A percentile compares a stretch with the other conserved stretches of the same genome.
Evolutionary conservation across 1,140 invertebrate species (phyloP).

Genomic region (Magallana ariakensis): DNA sequence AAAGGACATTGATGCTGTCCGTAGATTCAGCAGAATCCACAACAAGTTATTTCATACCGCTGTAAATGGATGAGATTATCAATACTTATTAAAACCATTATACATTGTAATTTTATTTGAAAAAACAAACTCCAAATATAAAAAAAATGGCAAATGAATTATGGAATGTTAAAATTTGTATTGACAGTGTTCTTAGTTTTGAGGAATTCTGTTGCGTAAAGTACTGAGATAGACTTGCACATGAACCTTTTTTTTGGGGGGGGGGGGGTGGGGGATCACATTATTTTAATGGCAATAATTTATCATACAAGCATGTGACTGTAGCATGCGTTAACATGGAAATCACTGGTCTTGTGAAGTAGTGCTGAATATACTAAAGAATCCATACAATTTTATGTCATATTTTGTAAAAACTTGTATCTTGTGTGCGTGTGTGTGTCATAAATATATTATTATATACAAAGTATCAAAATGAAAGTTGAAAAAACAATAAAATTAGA

Average conservation of each 20-base stretch:
- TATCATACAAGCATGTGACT: neutral
- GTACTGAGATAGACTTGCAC: too few species aligned
- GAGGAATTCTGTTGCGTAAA: too few species aligned
- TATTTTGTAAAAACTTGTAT: constrained; percentile 32
- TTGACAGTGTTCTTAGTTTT: too few species aligned
- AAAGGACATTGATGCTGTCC: neutral
- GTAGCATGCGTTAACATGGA: neutral
- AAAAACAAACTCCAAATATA: too few species aligned
- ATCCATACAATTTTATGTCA: constrained; percentile 29
- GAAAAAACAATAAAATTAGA: constrained; percentile 38
- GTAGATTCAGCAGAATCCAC: too few species aligned
- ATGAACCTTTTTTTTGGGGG: too few species aligned
- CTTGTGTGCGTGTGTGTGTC: constrained; percentile 31
- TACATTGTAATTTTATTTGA: too few species aligned
- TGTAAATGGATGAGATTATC: too few species aligned
- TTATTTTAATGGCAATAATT: constrained; percentile 35
- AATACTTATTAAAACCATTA: too few species aligned
- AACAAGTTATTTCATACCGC: too few species aligned
- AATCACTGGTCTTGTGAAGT: neutral
- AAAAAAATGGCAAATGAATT: too few species aligned
- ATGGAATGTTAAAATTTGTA: too few species aligned
- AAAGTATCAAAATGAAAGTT: constrained; percentile 24
- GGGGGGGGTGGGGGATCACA: neutral
- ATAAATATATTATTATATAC: constrained; percentile 26
- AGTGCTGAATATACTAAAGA: neutral